Percentiles rank a stretch among this genome's conserved stretches.
Conservation (phyloP, 2,888 invertebrate genomes). For the Ophonus ardosiacus region DNA sequence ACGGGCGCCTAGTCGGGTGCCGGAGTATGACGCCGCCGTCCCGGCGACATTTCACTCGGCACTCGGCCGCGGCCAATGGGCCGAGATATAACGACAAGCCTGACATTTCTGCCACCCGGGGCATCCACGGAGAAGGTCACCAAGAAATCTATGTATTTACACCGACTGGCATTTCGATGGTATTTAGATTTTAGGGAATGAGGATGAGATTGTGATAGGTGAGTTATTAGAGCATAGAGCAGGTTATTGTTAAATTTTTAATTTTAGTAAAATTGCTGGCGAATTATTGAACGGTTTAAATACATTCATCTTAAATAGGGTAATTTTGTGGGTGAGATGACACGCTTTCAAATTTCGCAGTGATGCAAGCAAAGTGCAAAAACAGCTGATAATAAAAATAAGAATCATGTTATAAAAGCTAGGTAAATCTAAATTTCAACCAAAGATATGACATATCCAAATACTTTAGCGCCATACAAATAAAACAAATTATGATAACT, state of each 20-base stretch:
- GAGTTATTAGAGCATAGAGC: not conserved
- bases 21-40: slow-evolving; percentile 2
- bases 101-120: slow-evolving; percentile 18
- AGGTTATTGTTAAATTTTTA: not conserved
- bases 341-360: too few species aligned
- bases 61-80: slow-evolving; percentile 7
- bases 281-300: too few species aligned
- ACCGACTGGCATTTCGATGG: not conserved
- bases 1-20: slow-evolving; percentile 16
- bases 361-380: too few species aligned
- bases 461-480: too few species aligned
- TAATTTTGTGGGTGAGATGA: too few species aligned
- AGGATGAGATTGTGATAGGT: not conserved
- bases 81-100: slow-evolving; percentile 1
- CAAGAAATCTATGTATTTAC: not conserved
- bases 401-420: too few species aligned
- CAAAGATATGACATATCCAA: too few species aligned
- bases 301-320: too few species aligned
- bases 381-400: too few species aligned
- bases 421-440: too few species aligned
- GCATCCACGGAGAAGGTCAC: slow-evolving; percentile 21
- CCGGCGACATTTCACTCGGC: slow-evolving; percentile 29
- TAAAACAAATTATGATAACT: too few species aligned
- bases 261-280: too few species aligned
- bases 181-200: not conserved